These are phyloP conservation scores for Natator depressus DNA, from an alignment of 2,113 vertebrate genomes.

Conservation along the genomic window DNA sequence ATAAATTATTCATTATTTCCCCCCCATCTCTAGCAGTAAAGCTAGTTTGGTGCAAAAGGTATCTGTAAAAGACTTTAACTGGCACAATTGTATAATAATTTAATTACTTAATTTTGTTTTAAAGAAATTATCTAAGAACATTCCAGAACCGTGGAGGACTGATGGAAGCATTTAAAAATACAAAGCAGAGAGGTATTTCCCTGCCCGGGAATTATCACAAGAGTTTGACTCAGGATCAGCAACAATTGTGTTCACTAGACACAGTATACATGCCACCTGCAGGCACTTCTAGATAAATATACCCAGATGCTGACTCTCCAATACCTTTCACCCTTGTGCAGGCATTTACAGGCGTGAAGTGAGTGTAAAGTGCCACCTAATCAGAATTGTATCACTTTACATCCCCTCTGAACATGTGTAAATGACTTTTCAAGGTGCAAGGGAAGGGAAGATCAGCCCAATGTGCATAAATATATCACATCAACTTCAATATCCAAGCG, in stretches of 20 bases:
- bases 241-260: background rate
- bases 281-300: background rate
- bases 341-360: background rate
- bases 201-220: background rate
- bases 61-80: background rate
- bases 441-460: background rate
- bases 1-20: background rate
- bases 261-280: rapidly evolving
- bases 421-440: background rate
- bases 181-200: background rate
- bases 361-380: background rate
- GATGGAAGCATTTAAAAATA: background rate
- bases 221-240: background rate
- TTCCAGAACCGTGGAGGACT: background rate
- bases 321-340: background rate
- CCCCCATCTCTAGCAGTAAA: background rate
- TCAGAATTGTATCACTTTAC: background rate
- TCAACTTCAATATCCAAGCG: background rate
- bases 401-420: background rate
- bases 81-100: rapidly evolving
- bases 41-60: background rate
- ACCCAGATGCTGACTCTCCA: background rate
- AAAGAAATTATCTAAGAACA: background rate
- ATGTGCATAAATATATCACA: background rate
- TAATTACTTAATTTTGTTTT: background rate